Evolutionary conservation across 2,797 vertebrate species (phyloP).

Genomic region (Coranthus polyacanthus): DNA sequence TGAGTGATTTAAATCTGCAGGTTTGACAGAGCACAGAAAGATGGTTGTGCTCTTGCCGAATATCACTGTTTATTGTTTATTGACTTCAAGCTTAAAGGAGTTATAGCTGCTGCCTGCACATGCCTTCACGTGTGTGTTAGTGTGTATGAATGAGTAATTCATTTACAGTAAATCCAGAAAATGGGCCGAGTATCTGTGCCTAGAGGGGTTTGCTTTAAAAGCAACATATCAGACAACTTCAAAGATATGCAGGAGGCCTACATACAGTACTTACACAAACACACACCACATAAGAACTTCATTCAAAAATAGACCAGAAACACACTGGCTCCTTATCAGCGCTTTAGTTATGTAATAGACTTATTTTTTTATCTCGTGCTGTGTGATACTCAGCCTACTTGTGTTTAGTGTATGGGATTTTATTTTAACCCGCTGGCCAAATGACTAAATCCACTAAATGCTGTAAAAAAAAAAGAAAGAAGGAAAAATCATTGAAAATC

Average conservation of each 20-base stretch:
- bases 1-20: constrained; percentile 44
- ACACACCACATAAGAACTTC: constrained; percentile 13
- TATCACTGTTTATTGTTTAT: constrained; percentile 66
- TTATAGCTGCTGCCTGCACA: constrained; percentile 42
- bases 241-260: constrained; percentile 13
- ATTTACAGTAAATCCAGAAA: constrained; percentile 52
- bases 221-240: constrained; percentile 40
- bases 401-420: constrained; percentile 60
- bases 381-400: constrained; percentile 43
- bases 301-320: constrained; percentile 44
- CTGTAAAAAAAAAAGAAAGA: constrained; percentile 4
- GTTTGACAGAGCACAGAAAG: constrained; percentile 51
- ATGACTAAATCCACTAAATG: constrained; percentile 63
- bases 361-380: constrained; percentile 39
- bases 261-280: constrained; percentile 16
- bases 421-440: constrained; percentile 55
- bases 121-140: constrained; percentile 22
- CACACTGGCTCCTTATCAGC: constrained; percentile 25
- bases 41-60: constrained; percentile 51
- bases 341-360: constrained; percentile 43
- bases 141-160: constrained; percentile 39
- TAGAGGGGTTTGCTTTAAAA: constrained; percentile 26
- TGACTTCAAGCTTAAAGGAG: constrained; percentile 54
- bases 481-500: constrained; percentile 46
- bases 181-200: constrained; percentile 18